phyloP scores from a whole-genome alignment of 2,113 vertebrate species.

The Eulemur macaco region DNA sequence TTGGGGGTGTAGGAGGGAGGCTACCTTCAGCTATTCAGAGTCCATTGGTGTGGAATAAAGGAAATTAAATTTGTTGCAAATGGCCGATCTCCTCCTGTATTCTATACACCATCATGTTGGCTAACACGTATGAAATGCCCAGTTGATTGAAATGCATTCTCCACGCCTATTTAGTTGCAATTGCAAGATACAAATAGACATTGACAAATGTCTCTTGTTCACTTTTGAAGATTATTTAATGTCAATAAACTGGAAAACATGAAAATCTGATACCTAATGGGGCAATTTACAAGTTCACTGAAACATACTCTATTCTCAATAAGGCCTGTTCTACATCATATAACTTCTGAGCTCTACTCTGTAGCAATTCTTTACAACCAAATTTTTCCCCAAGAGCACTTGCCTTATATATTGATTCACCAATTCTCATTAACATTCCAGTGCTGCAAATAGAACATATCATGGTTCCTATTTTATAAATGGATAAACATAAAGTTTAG shows the following conservation, averaged over 20 bases:
- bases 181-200: not conserved
- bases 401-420: conserved; percentile 12
- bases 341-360: not conserved
- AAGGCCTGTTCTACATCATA: not conserved
- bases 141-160: not conserved
- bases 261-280: not conserved
- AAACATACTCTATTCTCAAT: not conserved
- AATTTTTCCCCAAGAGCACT: conserved; percentile 1
- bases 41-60: not conserved
- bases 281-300: not conserved
- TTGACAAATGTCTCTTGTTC: conserved; percentile 19
- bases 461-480: not conserved
- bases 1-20: not conserved
- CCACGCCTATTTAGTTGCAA: not conserved
- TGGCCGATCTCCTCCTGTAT: not conserved
- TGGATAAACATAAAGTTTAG: not conserved
- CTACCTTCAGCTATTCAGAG: not conserved
- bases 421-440: not conserved
- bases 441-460: not conserved
- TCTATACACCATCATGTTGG: not conserved
- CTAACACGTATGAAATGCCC: not conserved
- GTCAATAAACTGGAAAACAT: conserved; percentile 19
- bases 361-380: not conserved
- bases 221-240: conserved; percentile 42
- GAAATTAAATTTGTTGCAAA: not conserved